Base-by-base conservation (phyloP, 2,797 vertebrate species). In the Lacerta agilis region DNA sequence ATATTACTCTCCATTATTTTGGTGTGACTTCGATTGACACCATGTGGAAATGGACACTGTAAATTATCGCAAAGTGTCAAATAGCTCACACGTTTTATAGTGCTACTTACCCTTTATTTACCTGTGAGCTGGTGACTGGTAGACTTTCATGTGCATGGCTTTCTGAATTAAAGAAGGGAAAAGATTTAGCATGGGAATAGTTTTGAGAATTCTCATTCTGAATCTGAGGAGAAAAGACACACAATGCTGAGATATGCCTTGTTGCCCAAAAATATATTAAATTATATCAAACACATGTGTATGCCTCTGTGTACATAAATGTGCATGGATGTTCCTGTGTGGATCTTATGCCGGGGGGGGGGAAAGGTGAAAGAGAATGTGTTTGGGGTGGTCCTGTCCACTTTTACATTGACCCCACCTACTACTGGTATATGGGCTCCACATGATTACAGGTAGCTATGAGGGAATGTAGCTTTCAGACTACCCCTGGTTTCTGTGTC, bases 1-100 rank as follows among this genome's bases (percentile, higher is more conserved):
- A 88, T 84, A 84, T 84, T 90, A 84, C 82, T 85, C 91, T 93
- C 88, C 88, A 88, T 82, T 92, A 92, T 72, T 55, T 72, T 80
- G 0, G 0, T 80, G 75, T 79, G 88, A 91, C 89, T 86, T 90
- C 49, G 36, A 36, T 85, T 90, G 86, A 87, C 36, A 79, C 17
- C 17, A 15, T 89, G 88, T 69, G 88, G 43, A 76, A 13, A 18
- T 66, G 43, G 41, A 77, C 73, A 91, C 38, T 87, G 87, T 73
- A 8, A 43, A 79, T 91, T 84, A 85, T 64, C 43, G 41, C 73
- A 38, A 10, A 58, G n/a, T 78, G 77, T 82, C 82, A 82, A n/a
- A 71, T 11, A 69, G 86, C 27, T 81, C 66, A 23, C 10, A 38
- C 83, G 79, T 83, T 86, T 49, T 67, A 71, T 11, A 67, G 1